Conservation (phyloP, 1,140 invertebrate species). For the Apocrypta bakeri region DNA sequence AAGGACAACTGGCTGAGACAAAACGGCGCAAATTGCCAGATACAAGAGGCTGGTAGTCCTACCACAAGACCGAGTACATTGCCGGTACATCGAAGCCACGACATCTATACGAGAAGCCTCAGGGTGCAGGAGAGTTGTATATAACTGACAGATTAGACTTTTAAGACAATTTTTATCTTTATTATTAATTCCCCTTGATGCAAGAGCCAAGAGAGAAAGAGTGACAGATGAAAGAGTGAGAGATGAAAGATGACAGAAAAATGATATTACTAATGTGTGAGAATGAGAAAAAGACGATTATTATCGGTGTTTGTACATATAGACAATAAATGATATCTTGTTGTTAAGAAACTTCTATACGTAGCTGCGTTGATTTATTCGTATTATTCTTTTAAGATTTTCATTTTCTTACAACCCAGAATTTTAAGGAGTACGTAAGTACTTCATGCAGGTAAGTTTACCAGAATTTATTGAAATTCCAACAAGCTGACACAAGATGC, state of each 20-base stretch:
- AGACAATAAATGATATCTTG: constrained; percentile 66
- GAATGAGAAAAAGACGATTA: constrained; percentile 37
- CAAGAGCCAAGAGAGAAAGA: not conserved
- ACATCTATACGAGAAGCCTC: constrained; percentile 67
- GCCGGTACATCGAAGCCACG: constrained; percentile 64
- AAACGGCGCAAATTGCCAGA: constrained; percentile 55
- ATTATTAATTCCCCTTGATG: not conserved
- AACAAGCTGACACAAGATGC: too few species aligned
- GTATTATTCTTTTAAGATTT: not conserved
- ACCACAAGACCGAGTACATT: constrained; percentile 62
- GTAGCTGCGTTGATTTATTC: not conserved
- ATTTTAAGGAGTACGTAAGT: too few species aligned
- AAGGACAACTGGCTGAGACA: constrained; percentile 52
- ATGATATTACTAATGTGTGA: not conserved
- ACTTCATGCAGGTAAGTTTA: too few species aligned
- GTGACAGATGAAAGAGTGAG: too few species aligned
- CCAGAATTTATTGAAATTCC: too few species aligned
- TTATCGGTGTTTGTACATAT: constrained; percentile 59
- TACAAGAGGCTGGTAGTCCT: constrained; percentile 43
- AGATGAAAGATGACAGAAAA: not conserved
- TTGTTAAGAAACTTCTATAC: constrained; percentile 60
- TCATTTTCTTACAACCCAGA: too few species aligned
- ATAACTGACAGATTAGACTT: constrained; percentile 54
- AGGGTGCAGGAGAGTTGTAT: constrained; percentile 70
- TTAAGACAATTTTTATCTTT: not conserved